Evolutionary conservation across 1,140 invertebrate species (phyloP).

Genomic region (Psilanteris sp.): DNA sequence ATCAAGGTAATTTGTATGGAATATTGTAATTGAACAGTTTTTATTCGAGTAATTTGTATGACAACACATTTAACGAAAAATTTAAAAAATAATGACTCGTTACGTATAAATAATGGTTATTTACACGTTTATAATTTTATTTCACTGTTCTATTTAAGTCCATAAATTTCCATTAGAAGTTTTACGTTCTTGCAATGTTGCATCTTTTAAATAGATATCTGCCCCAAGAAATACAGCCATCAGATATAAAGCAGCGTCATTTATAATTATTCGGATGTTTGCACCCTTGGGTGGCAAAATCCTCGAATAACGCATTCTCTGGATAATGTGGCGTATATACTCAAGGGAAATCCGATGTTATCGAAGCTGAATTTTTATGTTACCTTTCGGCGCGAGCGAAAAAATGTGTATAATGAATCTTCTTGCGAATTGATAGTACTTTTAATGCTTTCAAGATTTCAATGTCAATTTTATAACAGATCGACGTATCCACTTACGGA

Average conservation of each 20-base stretch:
- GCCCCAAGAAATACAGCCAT: background rate
- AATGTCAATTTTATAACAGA: conserved; percentile 8
- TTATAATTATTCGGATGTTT: conserved; percentile 1
- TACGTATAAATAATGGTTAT: no score
- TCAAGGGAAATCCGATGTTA: conserved; percentile 1
- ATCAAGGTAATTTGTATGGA: no score
- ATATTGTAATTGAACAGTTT: no score
- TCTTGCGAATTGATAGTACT: background rate
- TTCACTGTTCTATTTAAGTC: no score
- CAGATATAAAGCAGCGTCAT: background rate
- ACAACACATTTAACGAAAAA: background rate
- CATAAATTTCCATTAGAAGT: no score
- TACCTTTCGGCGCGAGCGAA: background rate
- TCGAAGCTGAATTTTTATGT: conserved; percentile 1
- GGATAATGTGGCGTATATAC: background rate
- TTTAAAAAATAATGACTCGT: no score
- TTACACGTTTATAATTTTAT: no score
- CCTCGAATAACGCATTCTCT: background rate
- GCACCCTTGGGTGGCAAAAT: background rate
- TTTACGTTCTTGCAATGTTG: no score
- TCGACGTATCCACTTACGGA: background rate
- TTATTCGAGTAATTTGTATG: no score
- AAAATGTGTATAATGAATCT: background rate
- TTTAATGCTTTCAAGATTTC: conserved; percentile 7
- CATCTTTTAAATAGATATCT: background rate